These are phyloP conservation scores for Empidonax alnorum DNA, from an alignment of 2,113 vertebrate genomes.

Conservation along the genomic window DNA sequence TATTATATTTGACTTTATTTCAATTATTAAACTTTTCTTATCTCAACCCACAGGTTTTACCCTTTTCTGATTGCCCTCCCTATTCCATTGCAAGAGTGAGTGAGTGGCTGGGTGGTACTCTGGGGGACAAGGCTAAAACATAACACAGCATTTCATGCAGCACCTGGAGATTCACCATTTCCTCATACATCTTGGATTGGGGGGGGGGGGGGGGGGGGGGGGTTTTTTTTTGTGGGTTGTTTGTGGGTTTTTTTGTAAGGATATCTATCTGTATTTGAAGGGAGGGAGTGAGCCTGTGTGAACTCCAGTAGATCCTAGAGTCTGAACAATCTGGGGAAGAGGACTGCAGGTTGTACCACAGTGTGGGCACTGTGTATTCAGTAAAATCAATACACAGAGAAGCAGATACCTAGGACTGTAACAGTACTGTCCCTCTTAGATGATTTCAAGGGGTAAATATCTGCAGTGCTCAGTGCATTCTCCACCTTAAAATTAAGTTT, in stretches of 20 bases:
- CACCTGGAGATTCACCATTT: background rate
- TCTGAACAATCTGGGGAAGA: background rate
- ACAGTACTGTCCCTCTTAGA: background rate
- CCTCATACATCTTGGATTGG: background rate
- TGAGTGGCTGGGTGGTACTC: background rate
- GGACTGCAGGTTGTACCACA: background rate
- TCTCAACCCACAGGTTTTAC: background rate
- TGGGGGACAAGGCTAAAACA: background rate
- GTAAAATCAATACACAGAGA: background rate
- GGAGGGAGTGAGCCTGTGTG: background rate
- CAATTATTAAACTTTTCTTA: background rate
- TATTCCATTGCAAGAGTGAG: background rate
- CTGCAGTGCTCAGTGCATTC: background rate
- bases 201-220: too few relatives aligned
- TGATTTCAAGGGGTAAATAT: background rate
- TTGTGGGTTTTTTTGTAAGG: background rate
- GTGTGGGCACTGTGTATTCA: background rate
- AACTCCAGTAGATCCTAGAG: background rate
- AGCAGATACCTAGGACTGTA: background rate
- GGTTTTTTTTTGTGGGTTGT: background rate
- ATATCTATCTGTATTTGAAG: background rate
- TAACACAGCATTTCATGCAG: background rate
- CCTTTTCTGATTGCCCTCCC: background rate
- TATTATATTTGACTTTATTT: background rate
- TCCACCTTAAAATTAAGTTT: background rate